Base-by-base conservation (phyloP, 35 echinoderm and acorn worm genomes). In the Holothuria glaberrima region DNA sequence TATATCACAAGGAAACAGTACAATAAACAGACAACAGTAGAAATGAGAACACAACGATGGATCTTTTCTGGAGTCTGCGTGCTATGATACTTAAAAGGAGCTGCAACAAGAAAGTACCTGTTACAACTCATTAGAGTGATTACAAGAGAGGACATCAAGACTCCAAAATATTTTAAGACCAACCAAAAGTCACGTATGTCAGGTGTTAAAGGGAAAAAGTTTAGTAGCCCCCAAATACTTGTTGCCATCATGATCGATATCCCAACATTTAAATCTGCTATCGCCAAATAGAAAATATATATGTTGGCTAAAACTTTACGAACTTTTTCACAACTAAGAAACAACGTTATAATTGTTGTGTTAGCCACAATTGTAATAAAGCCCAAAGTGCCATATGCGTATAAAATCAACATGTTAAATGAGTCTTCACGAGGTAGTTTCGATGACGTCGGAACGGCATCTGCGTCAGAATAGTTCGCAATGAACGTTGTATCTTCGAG, bases 281-380 rank as follows among this genome's bases (percentile, higher is more conserved):
- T 33, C 30, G 70, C 70, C 32, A 73, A 73, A 73, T 73, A 73
- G 19, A 73, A 73, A 5, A 73, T 73, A 35, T 73, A 73, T 19
- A 73, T 19, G 32, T 73, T 73, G 18, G 32, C 70, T 20, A 32
- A 19, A 9, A 35, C 70, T 73, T 29, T 19, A 0, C 70, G 70
- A 33, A 36, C 70, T 13, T 31, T 35, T 31, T 73, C 19, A 35
- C 36, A n/a, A n/a, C n/a, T n/a, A 48, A 48, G 35, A 34, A 21
- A 81, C 76, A 21, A 81, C 35, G 29, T 10, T 14, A 81, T 50
- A 21, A 81, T 46, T 48, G 45, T 28, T 24, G 45, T 10, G 32
- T 81, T 81, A 21, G 76, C 45, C 18, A 52, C 13, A 9, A 58
- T 58, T 7, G 54, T 25, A 9, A 27, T 46, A 20, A 81, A 30